Evolutionary conservation across 2,888 invertebrate genomes (phyloP), one percentile per base, ranked within the genome.

Genomic region (Tiliacea aurago): DNA sequence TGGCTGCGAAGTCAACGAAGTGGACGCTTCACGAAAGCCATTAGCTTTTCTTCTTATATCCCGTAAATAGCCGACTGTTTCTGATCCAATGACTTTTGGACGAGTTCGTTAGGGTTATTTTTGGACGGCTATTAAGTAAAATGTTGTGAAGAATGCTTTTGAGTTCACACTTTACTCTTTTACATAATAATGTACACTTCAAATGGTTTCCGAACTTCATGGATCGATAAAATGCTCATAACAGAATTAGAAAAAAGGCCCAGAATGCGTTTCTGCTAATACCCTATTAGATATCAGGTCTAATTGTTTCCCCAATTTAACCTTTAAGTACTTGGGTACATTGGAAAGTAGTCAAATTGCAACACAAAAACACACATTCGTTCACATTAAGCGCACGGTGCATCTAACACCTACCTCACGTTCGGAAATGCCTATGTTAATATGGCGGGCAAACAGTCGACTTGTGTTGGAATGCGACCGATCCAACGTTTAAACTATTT

Each of bases 401-500:
- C 76, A 81, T 74, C 81, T 85, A 86, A 85, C 84, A 83, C 78
- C 78, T 85, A 80, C 78, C 79, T 84, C 83, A 83, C 84, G 84
- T 86, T 87, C 85, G 78, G 84, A 86, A 87, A 86, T 79, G 81
- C 88, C 87, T 78, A 87, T 84, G 88, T 89, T 90, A 89, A 91
- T 90, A 88, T 85, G 89, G 88, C 88, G 79, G 77, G 86, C 90
- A 91, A 89, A 92, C 90, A 89, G 89, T 84, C 86, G 84, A 84
- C 84, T 78, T 80, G 80, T 73, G 74, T 79, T 86, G 93, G 94
- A 92, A 93, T 93, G 93, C 91, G 90, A 87, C 88, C 89, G 89
- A 89, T 91, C 90, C 88, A 88, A 85, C 86, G 86, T 85, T 87
- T 84, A 86, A 89, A 90, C 93, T 94, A 94, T 94, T 94, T 93